These are phyloP conservation scores for Myotis vivesi DNA, from an alignment of 2,797 vertebrate species.

Conservation along the genomic window DNA sequence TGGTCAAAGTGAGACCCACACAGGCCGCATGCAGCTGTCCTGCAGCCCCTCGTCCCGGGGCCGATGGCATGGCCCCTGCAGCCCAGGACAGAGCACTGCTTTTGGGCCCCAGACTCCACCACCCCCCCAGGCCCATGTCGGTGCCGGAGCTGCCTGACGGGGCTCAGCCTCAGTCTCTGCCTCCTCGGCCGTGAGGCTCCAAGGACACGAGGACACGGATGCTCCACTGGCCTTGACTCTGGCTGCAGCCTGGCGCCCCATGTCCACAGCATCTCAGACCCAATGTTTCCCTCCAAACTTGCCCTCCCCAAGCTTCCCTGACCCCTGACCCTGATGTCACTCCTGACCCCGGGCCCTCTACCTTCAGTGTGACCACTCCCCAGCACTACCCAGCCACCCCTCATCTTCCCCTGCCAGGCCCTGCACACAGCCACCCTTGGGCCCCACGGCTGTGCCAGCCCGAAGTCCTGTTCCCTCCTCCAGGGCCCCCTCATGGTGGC, in stretches of 20 bases:
- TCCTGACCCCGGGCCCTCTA: too few relatives aligned
- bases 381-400: rapidly evolving
- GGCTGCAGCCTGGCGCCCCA: background rate
- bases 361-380: rapidly evolving
- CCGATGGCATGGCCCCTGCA: background rate
- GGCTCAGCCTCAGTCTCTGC: too few relatives aligned
- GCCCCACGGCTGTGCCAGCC: background rate
- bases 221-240: background rate
- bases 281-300: background rate
- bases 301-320: background rate
- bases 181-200: rapidly evolving
- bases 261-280: background rate
- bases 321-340: background rate
- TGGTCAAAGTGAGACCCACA: background rate
- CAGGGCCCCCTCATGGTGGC: background rate
- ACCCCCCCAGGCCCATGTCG: too few relatives aligned
- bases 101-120: background rate
- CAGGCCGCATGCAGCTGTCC: background rate
- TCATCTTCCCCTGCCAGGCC: background rate
- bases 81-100: background rate
- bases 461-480: rapidly evolving
- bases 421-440: background rate
- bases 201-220: rapidly evolving
- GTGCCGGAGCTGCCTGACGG: background rate
- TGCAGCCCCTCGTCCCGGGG: background rate